Base-by-base conservation (phyloP, 2,113 vertebrate species). In the Trinectes maculatus region DNA sequence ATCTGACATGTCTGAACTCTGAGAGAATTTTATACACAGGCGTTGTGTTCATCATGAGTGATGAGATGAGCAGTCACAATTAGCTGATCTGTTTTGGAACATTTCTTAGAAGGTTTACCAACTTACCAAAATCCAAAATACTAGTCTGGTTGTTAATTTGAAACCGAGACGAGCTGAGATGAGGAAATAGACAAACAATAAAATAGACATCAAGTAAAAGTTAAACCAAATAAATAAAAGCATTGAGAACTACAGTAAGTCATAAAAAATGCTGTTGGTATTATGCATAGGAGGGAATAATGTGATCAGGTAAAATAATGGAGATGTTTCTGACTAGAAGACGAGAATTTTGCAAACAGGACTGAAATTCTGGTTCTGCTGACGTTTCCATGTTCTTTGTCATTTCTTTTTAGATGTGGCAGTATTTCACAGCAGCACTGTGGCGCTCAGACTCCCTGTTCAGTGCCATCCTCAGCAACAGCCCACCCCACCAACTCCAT, bases 371-470 rank as follows among this genome's bases (percentile, higher is more conserved):
- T n/a, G n/a, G n/a, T n/a, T n/a, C n/a, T n/a, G n/a, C n/a, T 39
- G 1, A 13, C 21, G 2, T 33, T 34, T 18, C 8, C 0, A 47
- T 46, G 1, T 48, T 40, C 18, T 69, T 31, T 56, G 22, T 63
- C n/a, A 0, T 42, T 2, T 46, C 19, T 18, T n/a, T 65, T 15
- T 55, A 94, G 93, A 94, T 59, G 88, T 91, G 3, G 86, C 88
- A 21, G 79, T 81, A 29, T 92, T 91, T 55, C 91, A 92, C 78
- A 91, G 79, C 89, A 92, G 87, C 65, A 93, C 91, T 2, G 63
- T 93, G 21, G 93, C 93, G 55, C 85, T 91, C 19, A 84, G 91
- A 55, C 79, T 82, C 0, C 90, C 90, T 0, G 44, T 88, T 25
- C 91, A 91, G 65, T 68, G 89, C 12, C 86, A 83, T 60, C 39